Conservation (phyloP, 2,888 invertebrate genomes). For the Luperina nickerlii region DNA sequence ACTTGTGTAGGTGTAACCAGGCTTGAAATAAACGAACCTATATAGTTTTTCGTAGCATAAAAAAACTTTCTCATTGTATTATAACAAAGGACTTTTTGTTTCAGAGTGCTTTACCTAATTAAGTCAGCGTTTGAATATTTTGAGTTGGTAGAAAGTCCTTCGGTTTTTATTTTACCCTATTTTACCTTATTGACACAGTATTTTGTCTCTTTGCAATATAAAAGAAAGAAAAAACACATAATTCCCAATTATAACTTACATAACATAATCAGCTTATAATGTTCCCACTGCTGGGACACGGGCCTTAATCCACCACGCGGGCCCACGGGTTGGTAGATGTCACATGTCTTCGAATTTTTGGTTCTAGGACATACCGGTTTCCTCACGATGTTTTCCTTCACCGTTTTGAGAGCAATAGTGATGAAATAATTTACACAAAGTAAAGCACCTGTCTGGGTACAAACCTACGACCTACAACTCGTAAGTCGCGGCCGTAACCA, state of each 20-base stretch:
- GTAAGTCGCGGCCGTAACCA: too few species aligned
- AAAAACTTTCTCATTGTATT: neutral
- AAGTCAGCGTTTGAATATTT: constrained; percentile 5
- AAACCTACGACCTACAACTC: too few species aligned
- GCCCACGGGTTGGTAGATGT: too few species aligned
- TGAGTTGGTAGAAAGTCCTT: neutral
- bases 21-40: too few species aligned
- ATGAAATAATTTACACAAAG: too few species aligned
- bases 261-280: neutral
- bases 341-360: too few species aligned
- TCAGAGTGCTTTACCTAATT: neutral
- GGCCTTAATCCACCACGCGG: too few species aligned
- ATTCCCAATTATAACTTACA: neutral
- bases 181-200: neutral
- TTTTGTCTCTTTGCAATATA: neutral
- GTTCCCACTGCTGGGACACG: too few species aligned
- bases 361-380: too few species aligned
- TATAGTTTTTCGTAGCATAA: neutral
- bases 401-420: too few species aligned
- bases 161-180: neutral
- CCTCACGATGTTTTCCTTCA: too few species aligned
- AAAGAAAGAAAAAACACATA: neutral
- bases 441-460: too few species aligned
- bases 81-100: neutral
- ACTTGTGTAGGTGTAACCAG: constrained; percentile 52